Conservation (phyloP, 2,888 invertebrate species). For the Entomobrya proxima region DNA sequence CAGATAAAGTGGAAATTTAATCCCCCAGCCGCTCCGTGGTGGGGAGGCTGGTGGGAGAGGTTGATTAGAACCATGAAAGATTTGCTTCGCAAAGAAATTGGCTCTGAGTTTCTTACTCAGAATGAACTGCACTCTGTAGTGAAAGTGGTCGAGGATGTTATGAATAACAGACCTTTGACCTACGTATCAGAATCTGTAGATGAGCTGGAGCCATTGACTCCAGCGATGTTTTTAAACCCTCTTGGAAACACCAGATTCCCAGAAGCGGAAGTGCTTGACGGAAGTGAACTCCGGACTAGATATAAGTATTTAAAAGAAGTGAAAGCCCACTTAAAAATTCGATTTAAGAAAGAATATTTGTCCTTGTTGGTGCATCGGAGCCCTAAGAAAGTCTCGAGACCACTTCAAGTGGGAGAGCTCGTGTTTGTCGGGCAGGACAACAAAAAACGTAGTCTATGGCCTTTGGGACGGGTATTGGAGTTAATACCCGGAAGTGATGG, state of each 20-base stretch:
- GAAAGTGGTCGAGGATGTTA: not conserved
- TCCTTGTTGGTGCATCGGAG: not conserved
- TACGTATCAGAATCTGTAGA: too few relatives aligned
- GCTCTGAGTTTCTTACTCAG: not conserved
- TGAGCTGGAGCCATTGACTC: conserved; percentile 34
- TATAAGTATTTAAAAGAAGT: not conserved
- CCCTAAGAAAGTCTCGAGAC: not conserved
- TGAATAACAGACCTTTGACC: too few relatives aligned
- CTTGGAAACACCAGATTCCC: conserved; percentile 20
- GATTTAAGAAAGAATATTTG: conserved; percentile 26
- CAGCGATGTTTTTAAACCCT: conserved; percentile 21
- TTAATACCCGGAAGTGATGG: not conserved
- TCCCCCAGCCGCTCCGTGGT: conserved; percentile 74
- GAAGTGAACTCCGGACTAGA: not conserved
- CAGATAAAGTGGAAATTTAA: conserved; percentile 75
- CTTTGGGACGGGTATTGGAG: conserved; percentile 1
- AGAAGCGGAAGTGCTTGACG: not conserved
- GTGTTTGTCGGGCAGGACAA: conserved; percentile 27
- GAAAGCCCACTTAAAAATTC: not conserved
- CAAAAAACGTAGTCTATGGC: conserved; percentile 15
- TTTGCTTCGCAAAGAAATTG: not conserved
- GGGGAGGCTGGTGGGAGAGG: conserved; percentile 68
- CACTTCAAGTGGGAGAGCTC: conserved; percentile 13
- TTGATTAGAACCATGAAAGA: conserved; percentile 24
- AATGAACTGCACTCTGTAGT: not conserved